Base-by-base conservation (phyloP, 2,113 vertebrate species). In the Sciurus niger region DNA sequence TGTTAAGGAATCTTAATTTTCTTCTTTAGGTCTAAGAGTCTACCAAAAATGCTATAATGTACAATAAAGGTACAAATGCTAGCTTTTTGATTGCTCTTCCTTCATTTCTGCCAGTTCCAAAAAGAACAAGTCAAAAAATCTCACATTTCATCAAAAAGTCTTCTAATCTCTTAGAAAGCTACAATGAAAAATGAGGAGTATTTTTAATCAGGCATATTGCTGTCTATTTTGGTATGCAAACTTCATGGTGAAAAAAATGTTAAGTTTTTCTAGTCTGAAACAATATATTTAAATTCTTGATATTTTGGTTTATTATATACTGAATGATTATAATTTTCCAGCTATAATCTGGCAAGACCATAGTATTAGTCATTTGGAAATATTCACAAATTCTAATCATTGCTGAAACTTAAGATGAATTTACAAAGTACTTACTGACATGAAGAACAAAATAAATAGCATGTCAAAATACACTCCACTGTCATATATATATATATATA, bases 1-100 rank as follows among this genome's bases (percentile, higher is more conserved):
- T n/a, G 13, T 82, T 89, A 88, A 68, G 37, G 72, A 90, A 77
- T 95, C 51, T 95, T 88, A 28, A 82, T 96, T 85, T 97, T 94
- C n/a, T 94, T 84, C 28, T 67, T 93, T 77, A 55, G 78, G 6
- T 91, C 67, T 89, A 46, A 60, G 32, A 90, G 28, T 74, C n/a
- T 91, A 34, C 46, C 82, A 95, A 16, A 28, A 94, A 37, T 82
- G 22, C 32, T 89, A 0, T 85, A 76, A 43, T 85, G 28, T 78
- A 37, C 24, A 48, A 87, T 53, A 91, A 95, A 96, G 65, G 10
- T 89, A 51, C 32, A 95, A 48, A 82, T 73, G 24, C 17, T 96
- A 53, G 2, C 25, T 88, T 85, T 28, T 95, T 53, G 34, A 60
- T 63, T 84, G 22, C 28, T 34, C 37, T 84, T 83, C 28, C 17